Percentiles rank a stretch among this genome's conserved stretches.
Evolutionary conservation across 2,888 invertebrate genomes (phyloP).

Genomic region (Xestia rhomboidea): DNA sequence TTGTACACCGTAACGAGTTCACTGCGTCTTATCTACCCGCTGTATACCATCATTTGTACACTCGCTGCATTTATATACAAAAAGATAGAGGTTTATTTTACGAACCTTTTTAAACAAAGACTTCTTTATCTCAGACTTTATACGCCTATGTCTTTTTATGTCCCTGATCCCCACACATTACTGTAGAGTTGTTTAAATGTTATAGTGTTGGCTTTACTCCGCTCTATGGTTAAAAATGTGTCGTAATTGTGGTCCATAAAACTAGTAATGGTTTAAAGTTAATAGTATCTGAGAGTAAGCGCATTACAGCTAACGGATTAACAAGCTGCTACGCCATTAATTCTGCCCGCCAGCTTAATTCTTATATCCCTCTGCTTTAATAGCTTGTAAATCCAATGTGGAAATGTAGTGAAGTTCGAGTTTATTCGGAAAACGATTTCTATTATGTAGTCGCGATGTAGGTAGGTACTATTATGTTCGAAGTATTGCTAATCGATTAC

Average conservation of each 20-base stretch:
- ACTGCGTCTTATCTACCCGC: constrained; percentile 36
- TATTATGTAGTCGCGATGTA: constrained; percentile 26
- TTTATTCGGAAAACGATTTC: constrained; percentile 18
- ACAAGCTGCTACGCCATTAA: constrained; percentile 63
- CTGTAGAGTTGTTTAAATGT: constrained; percentile 40
- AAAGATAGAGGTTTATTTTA: constrained; percentile 39
- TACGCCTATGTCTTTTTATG: constrained; percentile 40
- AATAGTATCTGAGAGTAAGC: constrained; percentile 65
- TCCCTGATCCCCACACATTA: constrained; percentile 32
- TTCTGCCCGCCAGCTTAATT: constrained; percentile 59
- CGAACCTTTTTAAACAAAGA: constrained; percentile 51
- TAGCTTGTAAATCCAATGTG: constrained; percentile 56
- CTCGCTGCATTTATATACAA: constrained; percentile 31
- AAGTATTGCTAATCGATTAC: constrained; percentile 11
- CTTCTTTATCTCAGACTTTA: constrained; percentile 47
- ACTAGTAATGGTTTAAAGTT: constrained; percentile 50
- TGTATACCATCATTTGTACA: constrained; percentile 30
- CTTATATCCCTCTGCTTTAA: constrained; percentile 59
- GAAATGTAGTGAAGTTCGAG: constrained; percentile 39
- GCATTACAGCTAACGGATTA: constrained; percentile 65
- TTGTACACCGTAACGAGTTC: constrained; percentile 49
- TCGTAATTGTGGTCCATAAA: constrained; percentile 50
- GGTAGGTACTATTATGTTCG: not conserved
- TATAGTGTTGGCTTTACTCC: constrained; percentile 46
- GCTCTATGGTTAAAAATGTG: constrained; percentile 33